These are phyloP conservation scores for Ectropis crepuscularia DNA, from an alignment of 2,888 invertebrate species.

Conservation along the genomic window DNA sequence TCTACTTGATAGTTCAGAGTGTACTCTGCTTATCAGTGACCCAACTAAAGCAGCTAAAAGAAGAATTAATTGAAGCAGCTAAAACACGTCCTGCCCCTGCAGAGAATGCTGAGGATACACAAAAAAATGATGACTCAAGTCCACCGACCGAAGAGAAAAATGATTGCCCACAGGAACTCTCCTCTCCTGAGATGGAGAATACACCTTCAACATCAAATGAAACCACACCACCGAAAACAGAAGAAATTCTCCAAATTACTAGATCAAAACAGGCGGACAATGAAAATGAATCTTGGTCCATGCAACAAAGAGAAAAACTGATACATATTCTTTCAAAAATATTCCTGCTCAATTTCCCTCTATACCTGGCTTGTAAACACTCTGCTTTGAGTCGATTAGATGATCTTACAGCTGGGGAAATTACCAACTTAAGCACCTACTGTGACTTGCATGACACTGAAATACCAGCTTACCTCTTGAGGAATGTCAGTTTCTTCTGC, in stretches of 20 bases:
- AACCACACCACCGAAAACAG: slow-evolving; percentile 49
- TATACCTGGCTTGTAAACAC: slow-evolving; percentile 94
- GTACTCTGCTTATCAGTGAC: slow-evolving; percentile 93
- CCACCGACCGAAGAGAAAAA: slow-evolving; percentile 52
- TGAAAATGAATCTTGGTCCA: slow-evolving; percentile 86
- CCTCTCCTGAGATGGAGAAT: slow-evolving; percentile 50
- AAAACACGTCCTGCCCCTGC: slow-evolving; percentile 55
- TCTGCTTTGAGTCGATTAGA: slow-evolving; percentile 92
- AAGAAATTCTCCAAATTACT: slow-evolving; percentile 39
- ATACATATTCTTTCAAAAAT: slow-evolving; percentile 94
- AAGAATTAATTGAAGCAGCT: slow-evolving; percentile 79
- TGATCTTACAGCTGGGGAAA: slow-evolving; percentile 93
- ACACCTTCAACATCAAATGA: slow-evolving; percentile 56
- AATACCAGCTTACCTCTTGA: slow-evolving; percentile 94
- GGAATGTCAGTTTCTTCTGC: slow-evolving; percentile 97
- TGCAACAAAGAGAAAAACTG: slow-evolving; percentile 94
- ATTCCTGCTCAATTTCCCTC: slow-evolving; percentile 95
- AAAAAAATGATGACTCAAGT: slow-evolving; percentile 51
- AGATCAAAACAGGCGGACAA: slow-evolving; percentile 38
- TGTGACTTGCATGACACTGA: slow-evolving; percentile 98
- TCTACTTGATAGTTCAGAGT: slow-evolving; percentile 94
- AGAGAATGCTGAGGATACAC: slow-evolving; percentile 63
- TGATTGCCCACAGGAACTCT: slow-evolving; percentile 50
- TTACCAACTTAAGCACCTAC: slow-evolving; percentile 90
- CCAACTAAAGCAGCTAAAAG: slow-evolving; percentile 90